Evolutionary conservation across 2,113 vertebrate genomes (phyloP).

Genomic region (Seriola aureovittata): DNA sequence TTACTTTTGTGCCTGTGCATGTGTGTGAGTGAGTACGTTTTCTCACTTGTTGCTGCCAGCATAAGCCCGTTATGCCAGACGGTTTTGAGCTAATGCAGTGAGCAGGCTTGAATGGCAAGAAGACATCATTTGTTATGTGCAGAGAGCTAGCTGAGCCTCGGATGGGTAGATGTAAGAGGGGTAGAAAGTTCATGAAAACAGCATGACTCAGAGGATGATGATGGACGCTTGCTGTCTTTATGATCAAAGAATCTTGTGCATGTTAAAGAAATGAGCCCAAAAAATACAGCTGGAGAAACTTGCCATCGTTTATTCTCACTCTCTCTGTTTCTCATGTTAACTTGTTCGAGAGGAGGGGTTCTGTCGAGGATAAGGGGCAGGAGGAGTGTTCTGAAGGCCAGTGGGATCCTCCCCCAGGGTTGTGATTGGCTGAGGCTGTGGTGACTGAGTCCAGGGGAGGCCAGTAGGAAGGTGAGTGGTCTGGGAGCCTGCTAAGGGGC

Average conservation of each 20-base stretch:
- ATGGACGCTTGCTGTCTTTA: conserved; percentile 13
- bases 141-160: conserved; percentile 8
- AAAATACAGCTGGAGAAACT: conserved; percentile 37
- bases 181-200: conserved; percentile 12
- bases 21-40: conserved; percentile 2
- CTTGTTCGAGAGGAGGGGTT: conserved; percentile 68
- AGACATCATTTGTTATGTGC: conserved; percentile 37
- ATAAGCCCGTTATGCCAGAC: conserved; percentile 17
- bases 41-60: conserved; percentile 25
- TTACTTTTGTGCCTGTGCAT: conserved; percentile 10
- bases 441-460: conserved; percentile 76
- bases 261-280: conserved; percentile 28
- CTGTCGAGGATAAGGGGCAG: conserved; percentile 57
- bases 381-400: conserved; percentile 68
- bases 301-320: conserved; percentile 29
- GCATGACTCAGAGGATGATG: conserved; percentile 21
- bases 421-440: conserved; percentile 75
- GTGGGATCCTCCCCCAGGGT: conserved; percentile 69
- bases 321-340: conserved; percentile 39
- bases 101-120: conserved; percentile 43
- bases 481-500: conserved; percentile 77
- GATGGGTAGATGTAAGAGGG: conserved; percentile 19
- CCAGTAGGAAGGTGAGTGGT: conserved; percentile 83
- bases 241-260: conserved; percentile 14
- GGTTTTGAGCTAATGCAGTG: conserved; percentile 54